A percentile compares a stretch with the other conserved stretches of the same genome.
Evolutionary conservation across 37 sponge, comb jelly and placozoan genomes (phyloP).

Genomic region (Eunapius fragilis): DNA sequence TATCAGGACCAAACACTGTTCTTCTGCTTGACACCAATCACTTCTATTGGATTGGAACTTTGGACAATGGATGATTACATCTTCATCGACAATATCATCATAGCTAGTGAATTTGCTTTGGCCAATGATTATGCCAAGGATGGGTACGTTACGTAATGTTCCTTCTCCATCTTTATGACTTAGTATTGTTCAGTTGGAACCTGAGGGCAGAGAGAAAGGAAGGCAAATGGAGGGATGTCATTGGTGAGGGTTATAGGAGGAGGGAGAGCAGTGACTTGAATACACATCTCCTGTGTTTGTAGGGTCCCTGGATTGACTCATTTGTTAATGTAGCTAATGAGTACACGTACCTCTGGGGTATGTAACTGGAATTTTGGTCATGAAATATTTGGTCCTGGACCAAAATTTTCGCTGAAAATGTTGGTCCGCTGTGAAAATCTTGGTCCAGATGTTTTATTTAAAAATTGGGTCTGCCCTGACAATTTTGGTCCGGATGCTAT

Average conservation of each 20-base stretch:
- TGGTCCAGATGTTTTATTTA: too few relatives aligned
- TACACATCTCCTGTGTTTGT: background rate
- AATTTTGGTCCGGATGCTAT: too few relatives aligned
- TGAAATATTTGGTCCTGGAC: too few relatives aligned
- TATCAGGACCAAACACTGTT: conserved; percentile 89
- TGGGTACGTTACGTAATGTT: conserved; percentile 54
- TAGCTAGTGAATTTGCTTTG: conserved; percentile 75
- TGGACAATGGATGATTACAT: conserved; percentile 93
- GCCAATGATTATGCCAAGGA: conserved; percentile 85
- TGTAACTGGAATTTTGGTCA: conserved; percentile 50
- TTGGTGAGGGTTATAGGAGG: background rate
- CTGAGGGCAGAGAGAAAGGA: conserved; percentile 66
- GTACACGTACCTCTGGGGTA: conserved; percentile 89
- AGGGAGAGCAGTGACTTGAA: background rate
- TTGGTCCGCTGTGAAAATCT: too few relatives aligned
- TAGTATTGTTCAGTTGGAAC: conserved; percentile 59
- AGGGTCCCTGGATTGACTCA: conserved; percentile 70
- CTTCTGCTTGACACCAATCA: conserved; percentile 71
- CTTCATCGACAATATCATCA: conserved; percentile 89
- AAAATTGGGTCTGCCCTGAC: too few relatives aligned
- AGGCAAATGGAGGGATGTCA: conserved; percentile 33
- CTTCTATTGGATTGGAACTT: conserved; percentile 92
- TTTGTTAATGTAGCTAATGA: conserved; percentile 82
- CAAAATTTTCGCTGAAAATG: too few relatives aligned
- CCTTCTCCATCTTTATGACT: conserved; percentile 1